Conservation (phyloP, 2,113 vertebrate species). For the Synchiropus splendidus region DNA sequence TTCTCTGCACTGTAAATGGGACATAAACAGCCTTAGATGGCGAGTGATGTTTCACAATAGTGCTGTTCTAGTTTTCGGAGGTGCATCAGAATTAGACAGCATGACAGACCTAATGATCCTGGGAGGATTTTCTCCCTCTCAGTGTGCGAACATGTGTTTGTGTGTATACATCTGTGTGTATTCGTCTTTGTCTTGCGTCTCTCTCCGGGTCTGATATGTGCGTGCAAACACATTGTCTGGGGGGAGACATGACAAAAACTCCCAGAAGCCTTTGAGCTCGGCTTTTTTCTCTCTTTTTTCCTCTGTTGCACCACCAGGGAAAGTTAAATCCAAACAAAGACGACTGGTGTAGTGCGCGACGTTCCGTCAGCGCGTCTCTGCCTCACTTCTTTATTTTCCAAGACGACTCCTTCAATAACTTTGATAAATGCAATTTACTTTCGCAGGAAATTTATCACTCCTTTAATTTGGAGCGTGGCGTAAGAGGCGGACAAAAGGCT, state of each 20-base stretch:
- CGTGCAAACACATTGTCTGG: constrained; percentile 69
- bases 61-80: constrained; percentile 58
- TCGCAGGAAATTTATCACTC: constrained; percentile 31
- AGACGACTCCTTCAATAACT: constrained; percentile 48
- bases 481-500: constrained; percentile 36
- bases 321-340: constrained; percentile 75
- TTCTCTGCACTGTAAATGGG: constrained; percentile 41
- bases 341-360: constrained; percentile 36
- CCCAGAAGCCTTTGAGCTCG: constrained; percentile 70
- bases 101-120: constrained; percentile 65
- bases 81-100: constrained; percentile 63
- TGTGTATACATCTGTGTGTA: constrained; percentile 50
- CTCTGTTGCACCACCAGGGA: constrained; percentile 60
- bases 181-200: constrained; percentile 65
- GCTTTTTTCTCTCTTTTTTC: constrained; percentile 50
- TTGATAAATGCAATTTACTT: constrained; percentile 39
- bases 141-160: constrained; percentile 33
- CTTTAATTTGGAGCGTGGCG: constrained; percentile 36
- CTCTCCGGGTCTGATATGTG: constrained; percentile 66
- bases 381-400: constrained; percentile 60
- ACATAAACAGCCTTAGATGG: constrained; percentile 55
- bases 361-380: constrained; percentile 58
- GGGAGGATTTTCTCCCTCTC: constrained; percentile 54
- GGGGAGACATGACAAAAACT: constrained; percentile 74
- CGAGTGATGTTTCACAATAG: constrained; percentile 43